phyloP scores from a whole-genome alignment of 2,888 invertebrate species.

The Ormyrus rosae region DNA sequence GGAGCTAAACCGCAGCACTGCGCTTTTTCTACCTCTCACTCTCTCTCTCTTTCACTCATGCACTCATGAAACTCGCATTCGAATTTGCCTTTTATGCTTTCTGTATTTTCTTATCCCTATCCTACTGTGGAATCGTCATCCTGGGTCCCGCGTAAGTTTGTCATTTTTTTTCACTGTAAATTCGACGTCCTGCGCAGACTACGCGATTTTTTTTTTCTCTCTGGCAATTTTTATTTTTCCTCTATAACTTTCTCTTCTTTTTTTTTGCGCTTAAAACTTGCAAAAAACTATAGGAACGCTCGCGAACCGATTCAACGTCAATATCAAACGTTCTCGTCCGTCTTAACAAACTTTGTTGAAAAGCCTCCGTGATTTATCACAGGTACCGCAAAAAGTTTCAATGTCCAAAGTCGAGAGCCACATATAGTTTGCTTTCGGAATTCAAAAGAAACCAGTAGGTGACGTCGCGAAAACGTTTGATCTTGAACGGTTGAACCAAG shows the following conservation, averaged over 20 bases:
- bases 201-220: constrained; percentile 60
- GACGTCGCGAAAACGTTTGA: constrained; percentile 31
- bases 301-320: constrained; percentile 40
- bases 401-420: no score
- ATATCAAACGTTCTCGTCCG: constrained; percentile 43
- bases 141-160: constrained; percentile 68
- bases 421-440: no score
- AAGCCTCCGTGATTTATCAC: constrained; percentile 30
- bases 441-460: neutral
- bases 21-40: neutral
- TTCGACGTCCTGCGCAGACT: constrained; percentile 60
- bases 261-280: constrained; percentile 32
- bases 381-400: constrained; percentile 26
- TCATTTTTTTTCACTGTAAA: constrained; percentile 44
- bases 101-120: constrained; percentile 38
- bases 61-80: constrained; percentile 19
- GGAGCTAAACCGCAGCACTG: constrained; percentile 6
- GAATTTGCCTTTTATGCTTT: constrained; percentile 29
- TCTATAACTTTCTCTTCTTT: constrained; percentile 23
- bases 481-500: constrained; percentile 36
- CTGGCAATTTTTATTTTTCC: constrained; percentile 33
- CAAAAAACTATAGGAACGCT: constrained; percentile 48
- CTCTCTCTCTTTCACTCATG: constrained; percentile 15
- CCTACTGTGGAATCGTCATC: constrained; percentile 62
- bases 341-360: constrained; percentile 7